A percentile compares a stretch with the other conserved stretches of the same genome.
phyloP scores from a whole-genome alignment of 2,113 vertebrate genomes.

The Ibidorhyncha struthersii region DNA sequence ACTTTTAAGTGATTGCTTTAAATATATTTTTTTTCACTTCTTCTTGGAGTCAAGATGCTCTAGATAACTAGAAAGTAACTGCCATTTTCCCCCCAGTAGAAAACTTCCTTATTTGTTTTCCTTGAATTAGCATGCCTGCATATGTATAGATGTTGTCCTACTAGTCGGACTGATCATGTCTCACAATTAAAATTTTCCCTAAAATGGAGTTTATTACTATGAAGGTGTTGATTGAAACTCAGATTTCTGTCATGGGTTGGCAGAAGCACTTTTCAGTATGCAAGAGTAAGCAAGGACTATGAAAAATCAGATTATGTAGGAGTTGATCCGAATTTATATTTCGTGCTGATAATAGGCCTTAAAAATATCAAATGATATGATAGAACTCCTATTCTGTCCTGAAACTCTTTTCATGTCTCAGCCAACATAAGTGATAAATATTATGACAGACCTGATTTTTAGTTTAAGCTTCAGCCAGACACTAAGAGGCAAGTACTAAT shows the following conservation, averaged over 20 bases:
- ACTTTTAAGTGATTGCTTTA: neutral
- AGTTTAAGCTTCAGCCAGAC: too few relatives aligned
- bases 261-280: neutral
- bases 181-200: neutral
- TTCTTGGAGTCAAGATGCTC: neutral
- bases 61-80: neutral
- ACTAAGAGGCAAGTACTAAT: too few relatives aligned
- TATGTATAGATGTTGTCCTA: neutral
- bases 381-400: neutral
- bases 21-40: neutral
- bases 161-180: neutral
- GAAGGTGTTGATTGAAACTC: neutral
- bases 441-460: neutral
- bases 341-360: neutral
- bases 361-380: neutral
- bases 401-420: neutral
- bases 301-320: neutral
- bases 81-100: neutral
- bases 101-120: neutral
- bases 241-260: neutral
- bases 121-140: neutral
- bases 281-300: neutral
- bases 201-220: neutral
- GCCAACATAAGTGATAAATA: neutral
- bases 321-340: neutral